A percentile compares a stretch with the other conserved stretches of the same genome.
Conservation (phyloP, 2,888 invertebrate species). For the Rotaria socialis region DNA sequence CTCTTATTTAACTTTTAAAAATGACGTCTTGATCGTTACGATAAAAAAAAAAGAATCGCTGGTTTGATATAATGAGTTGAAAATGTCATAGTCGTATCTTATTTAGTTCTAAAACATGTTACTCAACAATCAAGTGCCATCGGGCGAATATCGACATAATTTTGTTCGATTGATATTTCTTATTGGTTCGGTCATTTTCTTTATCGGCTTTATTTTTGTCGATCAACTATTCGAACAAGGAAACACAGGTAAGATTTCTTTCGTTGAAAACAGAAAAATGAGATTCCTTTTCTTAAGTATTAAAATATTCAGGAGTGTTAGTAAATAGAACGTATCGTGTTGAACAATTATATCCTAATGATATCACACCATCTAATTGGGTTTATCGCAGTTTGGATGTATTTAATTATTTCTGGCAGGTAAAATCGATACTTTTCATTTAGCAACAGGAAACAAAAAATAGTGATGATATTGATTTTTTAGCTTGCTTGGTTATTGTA, state of each 20-base stretch:
- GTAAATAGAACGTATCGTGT: background rate
- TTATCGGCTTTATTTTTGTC: conserved; percentile 5
- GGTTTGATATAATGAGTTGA: too few species aligned
- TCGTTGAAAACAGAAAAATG: fast-evolving
- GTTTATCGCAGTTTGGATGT: background rate
- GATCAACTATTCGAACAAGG: conserved; percentile 3
- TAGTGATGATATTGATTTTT: too few species aligned
- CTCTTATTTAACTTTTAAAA: too few species aligned
- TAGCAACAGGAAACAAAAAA: background rate
- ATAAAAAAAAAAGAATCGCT: too few species aligned
- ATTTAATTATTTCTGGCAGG: conserved; percentile 15
- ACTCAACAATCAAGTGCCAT: background rate
- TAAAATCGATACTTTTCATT: background rate
- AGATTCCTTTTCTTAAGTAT: background rate
- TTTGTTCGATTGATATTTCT: background rate
- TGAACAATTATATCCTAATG: background rate
- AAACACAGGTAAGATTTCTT: background rate
- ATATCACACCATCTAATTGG: background rate
- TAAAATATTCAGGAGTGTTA: background rate
- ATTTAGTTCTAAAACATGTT: background rate
- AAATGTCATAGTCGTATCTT: too few species aligned
- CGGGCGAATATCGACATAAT: conserved; percentile 17
- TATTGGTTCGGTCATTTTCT: background rate
- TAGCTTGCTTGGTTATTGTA: background rate
- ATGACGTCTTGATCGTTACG: too few species aligned